These are phyloP conservation scores for Nesoenas mayeri DNA, from an alignment of 2,113 vertebrate species.

Conservation along the genomic window DNA sequence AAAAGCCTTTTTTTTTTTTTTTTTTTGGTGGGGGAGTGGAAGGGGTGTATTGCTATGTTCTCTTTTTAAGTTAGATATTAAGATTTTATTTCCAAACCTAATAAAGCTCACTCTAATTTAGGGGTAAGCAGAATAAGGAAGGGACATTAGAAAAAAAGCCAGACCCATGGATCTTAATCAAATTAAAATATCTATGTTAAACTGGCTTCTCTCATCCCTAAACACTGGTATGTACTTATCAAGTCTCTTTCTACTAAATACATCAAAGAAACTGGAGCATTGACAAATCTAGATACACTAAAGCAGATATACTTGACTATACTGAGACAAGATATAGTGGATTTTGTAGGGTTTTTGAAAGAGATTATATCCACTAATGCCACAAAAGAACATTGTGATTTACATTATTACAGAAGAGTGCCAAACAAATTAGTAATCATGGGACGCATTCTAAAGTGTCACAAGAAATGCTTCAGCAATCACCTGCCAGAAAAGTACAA, in stretches of 20 bases:
- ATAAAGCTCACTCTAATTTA: constrained; percentile 26
- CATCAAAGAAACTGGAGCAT: constrained; percentile 35
- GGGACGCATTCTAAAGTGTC: not conserved
- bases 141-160: not conserved
- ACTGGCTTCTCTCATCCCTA: constrained; percentile 1
- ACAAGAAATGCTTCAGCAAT: not conserved
- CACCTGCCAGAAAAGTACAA: not conserved
- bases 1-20: not conserved
- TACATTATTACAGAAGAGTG: not conserved
- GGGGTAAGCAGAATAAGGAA: not conserved
- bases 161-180: constrained; percentile 21
- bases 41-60: not conserved
- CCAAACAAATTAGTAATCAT: constrained; percentile 15
- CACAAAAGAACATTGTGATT: not conserved
- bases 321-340: constrained; percentile 25
- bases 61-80: constrained; percentile 34
- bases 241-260: constrained; percentile 37
- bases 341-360: constrained; percentile 34
- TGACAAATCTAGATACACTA: constrained; percentile 24
- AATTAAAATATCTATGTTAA: constrained; percentile 47
- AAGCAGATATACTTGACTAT: constrained; percentile 33
- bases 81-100: constrained; percentile 51
- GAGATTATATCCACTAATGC: constrained; percentile 37
- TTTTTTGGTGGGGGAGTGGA: not conserved
- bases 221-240: constrained; percentile 22